Percentiles rank a stretch among this genome's conserved stretches.
These are phyloP conservation scores for Knipowitschia caucasica DNA, from an alignment of 2,797 vertebrate genomes.

Conservation along the genomic window DNA sequence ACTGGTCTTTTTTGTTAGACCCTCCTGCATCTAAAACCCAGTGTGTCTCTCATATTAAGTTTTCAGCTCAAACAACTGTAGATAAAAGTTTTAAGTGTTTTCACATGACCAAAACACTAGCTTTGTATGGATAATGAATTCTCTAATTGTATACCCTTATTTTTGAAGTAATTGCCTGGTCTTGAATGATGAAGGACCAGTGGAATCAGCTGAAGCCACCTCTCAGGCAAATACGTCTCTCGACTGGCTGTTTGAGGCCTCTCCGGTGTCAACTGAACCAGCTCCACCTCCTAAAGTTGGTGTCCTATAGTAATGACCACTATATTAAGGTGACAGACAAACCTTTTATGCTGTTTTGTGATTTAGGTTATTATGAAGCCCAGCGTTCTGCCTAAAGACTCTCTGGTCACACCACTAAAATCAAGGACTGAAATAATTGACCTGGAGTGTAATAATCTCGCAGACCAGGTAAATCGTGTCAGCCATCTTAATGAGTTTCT, in stretches of 20 bases:
- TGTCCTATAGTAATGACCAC: neutral
- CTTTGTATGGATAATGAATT: neutral
- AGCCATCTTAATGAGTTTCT: neutral
- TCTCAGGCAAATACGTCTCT: slow-evolving; percentile 45
- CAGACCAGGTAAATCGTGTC: slow-evolving; percentile 54
- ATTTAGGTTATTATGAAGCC: slow-evolving; percentile 36
- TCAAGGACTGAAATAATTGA: slow-evolving; percentile 46
- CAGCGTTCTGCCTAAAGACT: accelerated
- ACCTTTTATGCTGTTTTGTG: neutral
- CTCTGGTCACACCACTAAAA: slow-evolving; percentile 15
- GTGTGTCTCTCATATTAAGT: too few species aligned
- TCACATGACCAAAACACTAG: too few species aligned
- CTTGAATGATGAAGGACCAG: neutral
- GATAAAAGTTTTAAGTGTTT: too few species aligned
- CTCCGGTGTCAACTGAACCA: slow-evolving; percentile 3
- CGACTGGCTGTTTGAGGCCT: slow-evolving; percentile 53
- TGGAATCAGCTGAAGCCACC: neutral
- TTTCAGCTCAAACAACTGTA: too few species aligned
- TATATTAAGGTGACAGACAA: neutral
- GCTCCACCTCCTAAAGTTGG: neutral
- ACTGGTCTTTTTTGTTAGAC: too few species aligned
- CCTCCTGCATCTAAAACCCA: too few species aligned
- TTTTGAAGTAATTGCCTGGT: slow-evolving; percentile 16
- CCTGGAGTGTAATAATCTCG: slow-evolving; percentile 64
- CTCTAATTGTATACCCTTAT: neutral